Evolutionary conservation across 1,140 invertebrate species (phyloP).

Genomic region (Rhagoletis zephyria): DNA sequence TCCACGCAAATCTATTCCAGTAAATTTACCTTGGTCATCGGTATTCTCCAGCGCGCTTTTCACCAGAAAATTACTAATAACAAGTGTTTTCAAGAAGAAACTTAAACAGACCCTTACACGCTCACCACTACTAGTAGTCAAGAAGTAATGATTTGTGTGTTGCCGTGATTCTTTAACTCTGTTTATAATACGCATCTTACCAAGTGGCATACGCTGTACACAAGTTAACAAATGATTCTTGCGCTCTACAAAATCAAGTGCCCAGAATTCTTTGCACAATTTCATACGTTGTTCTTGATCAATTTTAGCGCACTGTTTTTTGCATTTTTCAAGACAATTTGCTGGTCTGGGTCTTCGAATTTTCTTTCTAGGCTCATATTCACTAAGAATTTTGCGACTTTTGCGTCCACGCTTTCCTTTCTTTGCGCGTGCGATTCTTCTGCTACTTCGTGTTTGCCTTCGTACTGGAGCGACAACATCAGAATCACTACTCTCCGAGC

Average conservation of each 20-base stretch:
- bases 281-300: slow-evolving; percentile 28
- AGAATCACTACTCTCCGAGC: background rate
- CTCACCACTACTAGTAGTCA: background rate
- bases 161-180: background rate
- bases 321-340: slow-evolving; percentile 44
- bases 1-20: background rate
- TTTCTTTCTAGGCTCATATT: slow-evolving; percentile 9
- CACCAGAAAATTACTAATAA: slow-evolving; percentile 23
- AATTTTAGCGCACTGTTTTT: slow-evolving; percentile 53
- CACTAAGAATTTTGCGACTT: background rate
- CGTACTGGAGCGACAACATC: background rate
- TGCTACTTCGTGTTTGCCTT: slow-evolving; percentile 8
- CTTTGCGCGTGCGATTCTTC: background rate
- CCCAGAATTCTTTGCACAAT: slow-evolving; percentile 54
- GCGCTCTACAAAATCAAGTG: slow-evolving; percentile 38
- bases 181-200: background rate
- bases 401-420: slow-evolving; percentile 16
- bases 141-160: slow-evolving; percentile 34
- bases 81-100: slow-evolving; percentile 45
- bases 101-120: slow-evolving; percentile 33
- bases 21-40: slow-evolving; percentile 13
- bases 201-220: background rate
- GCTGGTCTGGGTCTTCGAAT: background rate
- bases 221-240: slow-evolving; percentile 50
- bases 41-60: slow-evolving; percentile 15